Percentiles rank a stretch among this genome's conserved stretches.
These are phyloP conservation scores for Cephus sareptanus DNA, from an alignment of 2,888 invertebrate species.

Conservation along the genomic window DNA sequence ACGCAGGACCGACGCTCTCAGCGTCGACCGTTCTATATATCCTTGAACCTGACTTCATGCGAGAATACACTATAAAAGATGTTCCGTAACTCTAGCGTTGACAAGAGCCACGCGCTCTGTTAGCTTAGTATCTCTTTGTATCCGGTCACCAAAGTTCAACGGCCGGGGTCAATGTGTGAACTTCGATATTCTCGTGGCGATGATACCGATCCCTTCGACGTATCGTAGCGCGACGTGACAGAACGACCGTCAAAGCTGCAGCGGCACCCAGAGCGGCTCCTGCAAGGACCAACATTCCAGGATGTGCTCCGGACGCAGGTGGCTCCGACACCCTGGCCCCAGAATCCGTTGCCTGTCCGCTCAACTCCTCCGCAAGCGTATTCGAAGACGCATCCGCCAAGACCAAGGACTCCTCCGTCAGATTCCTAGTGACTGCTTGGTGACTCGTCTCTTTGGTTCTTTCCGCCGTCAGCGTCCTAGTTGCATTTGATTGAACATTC, in stretches of 20 bases:
- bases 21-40: neutral
- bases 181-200: constrained; percentile 71
- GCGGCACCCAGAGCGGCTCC: constrained; percentile 70
- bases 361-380: constrained; percentile 55
- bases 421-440: constrained; percentile 30
- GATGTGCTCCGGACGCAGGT: constrained; percentile 65
- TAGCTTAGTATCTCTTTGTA: neutral
- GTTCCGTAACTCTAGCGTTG: neutral
- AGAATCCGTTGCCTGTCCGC: constrained; percentile 50
- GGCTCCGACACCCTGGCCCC: constrained; percentile 49
- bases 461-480: neutral
- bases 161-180: constrained; percentile 71
- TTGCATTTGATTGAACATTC: constrained; percentile 22
- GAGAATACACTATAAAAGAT: neutral
- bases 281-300: constrained; percentile 70
- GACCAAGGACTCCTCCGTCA: constrained; percentile 51
- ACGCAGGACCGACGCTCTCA: constrained; percentile 6
- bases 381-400: constrained; percentile 60
- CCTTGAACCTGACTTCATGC: neutral
- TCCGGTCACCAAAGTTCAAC: constrained; percentile 77
- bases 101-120: neutral
- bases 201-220: constrained; percentile 52
- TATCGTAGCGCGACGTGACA: constrained; percentile 63
- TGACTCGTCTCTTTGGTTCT: neutral
- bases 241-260: constrained; percentile 68